Evolutionary conservation across 2,113 vertebrate species (phyloP), one percentile per base, ranked within the genome.

Genomic region (Tinamus guttatus): DNA sequence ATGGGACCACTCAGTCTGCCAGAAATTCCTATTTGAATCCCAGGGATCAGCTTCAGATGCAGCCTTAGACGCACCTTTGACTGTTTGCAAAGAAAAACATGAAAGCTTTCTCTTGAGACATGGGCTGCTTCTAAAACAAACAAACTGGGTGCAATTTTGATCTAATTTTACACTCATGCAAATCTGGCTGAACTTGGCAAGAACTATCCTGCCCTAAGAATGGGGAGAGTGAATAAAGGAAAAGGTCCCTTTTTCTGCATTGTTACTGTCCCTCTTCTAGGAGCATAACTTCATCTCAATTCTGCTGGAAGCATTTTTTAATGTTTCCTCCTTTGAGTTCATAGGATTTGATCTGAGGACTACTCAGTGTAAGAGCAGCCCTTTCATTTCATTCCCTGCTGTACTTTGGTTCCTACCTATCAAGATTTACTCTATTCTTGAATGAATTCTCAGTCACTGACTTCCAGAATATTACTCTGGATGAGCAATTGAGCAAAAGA

Each of bases 1-100:
- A 93, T 60, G 58, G 89, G 74, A 83, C 73, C 87, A 85, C 88
- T 92, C 14, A 60, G 74, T 73, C 91, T 91, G 96, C 93, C 91
- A 95, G 89, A 87, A 93, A 91, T 62, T 93, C 82, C 87, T 18
- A 22, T 56, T 92, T 76, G 81, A 88, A 90, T 85, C 49, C 85
- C 89, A 87, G 64, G 70, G 43, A 59, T 47, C 34, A 14, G 65
- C 17, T 65, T 81, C 91, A 89, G 63, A 94, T 65, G 70, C 40
- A 27, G 74, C 38, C 52, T 71, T 11, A 40, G 36, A 68, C 5
- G 3, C 16, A 88, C 51, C 59, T 85, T 75, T 80, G 14, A 14
- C 40, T 74, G 51, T 60, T 82, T 75, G 76, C 38, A 13, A 0
- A 2, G 16, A 24, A 19, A 90, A 84, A 47, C 81, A 91, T 7